Conservation (phyloP, 2,797 vertebrate genomes). For the Garrulus glandarius region DNA sequence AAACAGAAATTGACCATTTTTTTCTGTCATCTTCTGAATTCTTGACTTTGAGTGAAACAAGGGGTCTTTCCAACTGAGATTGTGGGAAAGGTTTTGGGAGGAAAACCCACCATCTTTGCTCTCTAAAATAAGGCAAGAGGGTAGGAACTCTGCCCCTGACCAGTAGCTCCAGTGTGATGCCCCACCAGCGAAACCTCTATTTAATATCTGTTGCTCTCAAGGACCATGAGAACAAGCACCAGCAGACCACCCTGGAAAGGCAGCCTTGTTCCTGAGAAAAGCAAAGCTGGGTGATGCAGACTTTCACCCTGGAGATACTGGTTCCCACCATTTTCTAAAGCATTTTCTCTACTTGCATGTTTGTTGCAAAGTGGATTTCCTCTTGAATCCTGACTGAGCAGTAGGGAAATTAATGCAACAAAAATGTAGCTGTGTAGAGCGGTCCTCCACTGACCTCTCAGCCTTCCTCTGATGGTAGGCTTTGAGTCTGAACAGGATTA, state of each 20-base stretch:
- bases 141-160: neutral
- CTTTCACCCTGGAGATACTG: neutral
- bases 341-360: neutral
- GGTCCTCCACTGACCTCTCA: neutral
- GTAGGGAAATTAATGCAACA: neutral
- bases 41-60: neutral
- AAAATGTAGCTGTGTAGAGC: neutral
- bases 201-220: neutral
- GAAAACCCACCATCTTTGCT: neutral
- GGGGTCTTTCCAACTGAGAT: neutral
- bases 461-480: neutral
- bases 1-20: neutral
- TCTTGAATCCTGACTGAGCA: neutral
- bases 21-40: neutral
- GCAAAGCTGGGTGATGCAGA: neutral
- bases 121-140: neutral
- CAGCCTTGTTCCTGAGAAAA: neutral
- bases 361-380: neutral
- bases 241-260: neutral
- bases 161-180: neutral
- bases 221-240: neutral
- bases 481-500: constrained; percentile 27
- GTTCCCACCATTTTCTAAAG: neutral
- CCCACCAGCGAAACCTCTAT: neutral
- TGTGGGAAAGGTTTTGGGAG: neutral